Evolutionary conservation across 1,140 invertebrate genomes (phyloP).

Genomic region (Hydropsyche tenuis): DNA sequence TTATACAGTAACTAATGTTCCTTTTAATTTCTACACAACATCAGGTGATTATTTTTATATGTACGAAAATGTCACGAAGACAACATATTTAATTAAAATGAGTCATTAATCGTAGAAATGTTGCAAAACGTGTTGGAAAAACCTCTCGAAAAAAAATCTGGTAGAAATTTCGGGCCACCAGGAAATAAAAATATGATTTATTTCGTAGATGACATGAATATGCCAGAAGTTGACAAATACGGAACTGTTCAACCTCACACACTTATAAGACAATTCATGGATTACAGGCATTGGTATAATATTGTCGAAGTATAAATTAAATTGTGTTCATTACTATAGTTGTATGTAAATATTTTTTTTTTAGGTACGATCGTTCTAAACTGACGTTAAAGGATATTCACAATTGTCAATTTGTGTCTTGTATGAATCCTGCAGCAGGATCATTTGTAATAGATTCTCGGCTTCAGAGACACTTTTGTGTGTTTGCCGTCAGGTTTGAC

Average conservation of each 20-base stretch:
- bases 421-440: slow-evolving; percentile 96
- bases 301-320: no score
- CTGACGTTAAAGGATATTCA: slow-evolving; percentile 90
- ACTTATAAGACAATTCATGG: slow-evolving; percentile 90
- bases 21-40: slow-evolving; percentile 96
- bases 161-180: slow-evolving; percentile 90
- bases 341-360: slow-evolving; percentile 16
- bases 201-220: slow-evolving; percentile 97
- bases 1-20: slow-evolving; percentile 85
- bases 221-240: slow-evolving; percentile 95
- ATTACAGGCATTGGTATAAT: slow-evolving; percentile 96
- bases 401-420: slow-evolving; percentile 92
- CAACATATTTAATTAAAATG: neutral
- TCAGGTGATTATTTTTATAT: slow-evolving; percentile 67
- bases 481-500: slow-evolving; percentile 81
- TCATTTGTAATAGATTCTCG: slow-evolving; percentile 93
- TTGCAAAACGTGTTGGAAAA: slow-evolving; percentile 91
- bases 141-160: slow-evolving; percentile 94
- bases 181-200: slow-evolving; percentile 91
- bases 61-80: neutral
- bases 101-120: slow-evolving; percentile 63
- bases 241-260: slow-evolving; percentile 96
- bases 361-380: slow-evolving; percentile 84
- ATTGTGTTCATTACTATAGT: no score
- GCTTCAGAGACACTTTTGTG: slow-evolving; percentile 91